These are phyloP conservation scores for silkworm (Bombyx mori) DNA, from an alignment of 1,140 invertebrate species.

Conservation along the genomic window DNA sequence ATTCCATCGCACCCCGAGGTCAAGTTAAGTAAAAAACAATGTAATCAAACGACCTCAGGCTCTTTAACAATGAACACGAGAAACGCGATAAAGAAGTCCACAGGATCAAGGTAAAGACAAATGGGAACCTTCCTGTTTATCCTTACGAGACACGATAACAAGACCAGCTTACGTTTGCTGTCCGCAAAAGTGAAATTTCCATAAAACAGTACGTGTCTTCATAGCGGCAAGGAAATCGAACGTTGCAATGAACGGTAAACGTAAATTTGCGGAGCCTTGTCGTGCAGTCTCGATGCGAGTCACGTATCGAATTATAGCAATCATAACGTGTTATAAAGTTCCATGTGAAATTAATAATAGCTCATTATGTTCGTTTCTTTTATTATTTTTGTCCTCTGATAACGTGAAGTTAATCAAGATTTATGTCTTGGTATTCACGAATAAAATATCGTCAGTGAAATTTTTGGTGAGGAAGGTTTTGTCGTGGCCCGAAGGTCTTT, in stretches of 20 bases:
- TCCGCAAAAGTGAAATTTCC: slow-evolving; percentile 13
- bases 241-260: neutral
- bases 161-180: slow-evolving; percentile 21
- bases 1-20: neutral
- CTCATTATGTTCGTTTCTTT: slow-evolving; percentile 14
- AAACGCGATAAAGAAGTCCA: slow-evolving; percentile 30
- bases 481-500: too few relatives aligned
- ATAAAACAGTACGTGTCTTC: slow-evolving; percentile 17
- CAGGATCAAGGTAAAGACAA: slow-evolving; percentile 44
- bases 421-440: too few relatives aligned
- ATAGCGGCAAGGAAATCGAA: slow-evolving; percentile 13
- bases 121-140: slow-evolving; percentile 57
- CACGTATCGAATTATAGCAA: slow-evolving; percentile 55
- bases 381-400: neutral
- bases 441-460: too few relatives aligned
- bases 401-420: neutral
- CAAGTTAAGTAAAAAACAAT: neutral
- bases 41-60: slow-evolving; percentile 6
- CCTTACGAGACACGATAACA: slow-evolving; percentile 38
- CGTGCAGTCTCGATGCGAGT: slow-evolving; percentile 33
- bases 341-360: slow-evolving; percentile 29
- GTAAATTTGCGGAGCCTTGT: slow-evolving; percentile 31
- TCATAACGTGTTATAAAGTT: slow-evolving; percentile 39
- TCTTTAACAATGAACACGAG: slow-evolving; percentile 9
- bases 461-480: too few relatives aligned